phyloP scores from a whole-genome alignment of 2,888 invertebrate species.

The Pandemis cinnamomeana region DNA sequence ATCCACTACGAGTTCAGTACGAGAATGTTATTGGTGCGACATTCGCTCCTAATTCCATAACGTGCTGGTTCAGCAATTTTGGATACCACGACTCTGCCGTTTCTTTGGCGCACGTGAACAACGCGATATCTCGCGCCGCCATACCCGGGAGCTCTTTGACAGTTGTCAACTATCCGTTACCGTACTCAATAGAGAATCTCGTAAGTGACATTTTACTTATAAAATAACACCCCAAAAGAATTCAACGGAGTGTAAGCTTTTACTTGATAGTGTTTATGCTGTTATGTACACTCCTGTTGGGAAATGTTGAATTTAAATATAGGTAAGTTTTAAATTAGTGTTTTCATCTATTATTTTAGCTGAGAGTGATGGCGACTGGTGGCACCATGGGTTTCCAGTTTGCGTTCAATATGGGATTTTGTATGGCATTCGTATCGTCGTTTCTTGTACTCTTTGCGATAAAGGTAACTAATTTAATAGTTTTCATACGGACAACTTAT shows the following conservation, averaged over 20 bases:
- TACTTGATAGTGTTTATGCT: no score
- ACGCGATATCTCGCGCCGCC: conserved; percentile 83
- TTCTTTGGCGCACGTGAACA: conserved; percentile 86
- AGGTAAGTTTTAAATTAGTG: not conserved
- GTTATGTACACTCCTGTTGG: no score
- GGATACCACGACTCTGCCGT: conserved; percentile 90
- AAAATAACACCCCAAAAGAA: no score
- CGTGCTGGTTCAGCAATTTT: conserved; percentile 91
- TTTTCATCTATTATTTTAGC: conserved; percentile 55
- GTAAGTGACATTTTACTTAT: conserved; percentile 62
- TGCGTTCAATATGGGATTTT: conserved; percentile 90
- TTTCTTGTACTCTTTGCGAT: conserved; percentile 86
- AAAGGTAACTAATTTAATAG: conserved; percentile 61
- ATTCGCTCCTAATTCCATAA: conserved; percentile 76
- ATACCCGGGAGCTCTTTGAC: conserved; percentile 73
- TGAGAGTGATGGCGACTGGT: conserved; percentile 76
- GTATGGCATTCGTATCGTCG: conserved; percentile 89
- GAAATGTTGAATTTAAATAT: no score
- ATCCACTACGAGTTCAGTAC: conserved; percentile 74
- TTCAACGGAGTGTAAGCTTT: no score
- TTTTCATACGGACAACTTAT: not conserved
- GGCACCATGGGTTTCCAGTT: conserved; percentile 84
- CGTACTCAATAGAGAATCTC: conserved; percentile 85
- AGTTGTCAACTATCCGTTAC: conserved; percentile 88
- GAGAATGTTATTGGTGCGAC: conserved; percentile 85